phyloP scores from a whole-genome alignment of 2,888 invertebrate genomes.

The Papilio elwesi region DNA sequence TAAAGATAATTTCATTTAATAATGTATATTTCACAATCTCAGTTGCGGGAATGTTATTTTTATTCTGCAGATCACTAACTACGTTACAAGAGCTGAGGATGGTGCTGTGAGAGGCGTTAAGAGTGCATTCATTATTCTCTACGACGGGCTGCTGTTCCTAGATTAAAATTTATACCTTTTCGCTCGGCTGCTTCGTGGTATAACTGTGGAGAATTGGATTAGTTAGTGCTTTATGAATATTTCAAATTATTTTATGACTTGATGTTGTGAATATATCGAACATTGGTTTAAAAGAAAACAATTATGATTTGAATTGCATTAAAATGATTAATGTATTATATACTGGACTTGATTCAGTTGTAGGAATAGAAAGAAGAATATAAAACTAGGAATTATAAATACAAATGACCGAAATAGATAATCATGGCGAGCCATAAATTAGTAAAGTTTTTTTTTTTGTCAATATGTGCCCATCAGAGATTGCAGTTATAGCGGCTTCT shows the following conservation, averaged over 20 bases:
- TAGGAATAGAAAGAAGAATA: too few relatives aligned
- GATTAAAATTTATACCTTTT: slow-evolving; percentile 34
- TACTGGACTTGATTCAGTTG: too few relatives aligned
- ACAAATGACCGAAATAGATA: too few relatives aligned
- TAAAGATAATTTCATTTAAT: background rate
- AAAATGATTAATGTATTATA: too few relatives aligned
- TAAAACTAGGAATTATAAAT: too few relatives aligned
- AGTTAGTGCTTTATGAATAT: slow-evolving; percentile 33
- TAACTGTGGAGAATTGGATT: slow-evolving; percentile 24
- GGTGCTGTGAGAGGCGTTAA: slow-evolving; percentile 20
- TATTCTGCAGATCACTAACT: slow-evolving; percentile 24
- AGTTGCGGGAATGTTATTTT: slow-evolving; percentile 17
- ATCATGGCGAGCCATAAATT: too few relatives aligned
- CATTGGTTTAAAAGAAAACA: background rate
- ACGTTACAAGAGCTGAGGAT: slow-evolving; percentile 20
- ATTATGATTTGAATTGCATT: background rate
- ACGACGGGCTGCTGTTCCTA: slow-evolving; percentile 31
- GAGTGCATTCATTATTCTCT: slow-evolving; percentile 36
- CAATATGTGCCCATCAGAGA: too few relatives aligned
- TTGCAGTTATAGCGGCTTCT: too few relatives aligned
- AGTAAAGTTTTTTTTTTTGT: too few relatives aligned
- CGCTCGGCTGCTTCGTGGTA: background rate
- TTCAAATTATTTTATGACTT: slow-evolving; percentile 29
- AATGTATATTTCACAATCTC: background rate
- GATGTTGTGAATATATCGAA: background rate